Base-by-base conservation (phyloP, 2,797 vertebrate genomes). In the Poecilia wingei region DNA sequence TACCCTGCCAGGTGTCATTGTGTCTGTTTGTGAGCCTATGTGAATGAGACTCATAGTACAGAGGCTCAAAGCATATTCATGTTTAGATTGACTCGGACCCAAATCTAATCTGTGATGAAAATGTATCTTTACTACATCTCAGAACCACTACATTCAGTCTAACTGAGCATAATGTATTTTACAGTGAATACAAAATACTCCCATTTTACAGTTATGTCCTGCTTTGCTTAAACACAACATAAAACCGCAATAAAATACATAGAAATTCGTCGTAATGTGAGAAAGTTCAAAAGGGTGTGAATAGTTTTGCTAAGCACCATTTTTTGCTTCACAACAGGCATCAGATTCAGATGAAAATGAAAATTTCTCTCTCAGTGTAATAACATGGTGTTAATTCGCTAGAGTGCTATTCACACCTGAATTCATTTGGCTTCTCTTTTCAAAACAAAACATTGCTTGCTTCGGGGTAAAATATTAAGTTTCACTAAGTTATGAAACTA, bases 361-460 rank as follows among this genome's bases (percentile, higher is more conserved):
- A 45, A 22, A 6, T 41, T 43, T 68, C 22, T 41, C 41, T 76
- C 49, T 78, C 72, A 57, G 51, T 84, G 84, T 78, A 84, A 77
- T 74, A 82, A 77, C 14, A 75, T 31, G 22, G 72, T 64, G 46
- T 86, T 81, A 74, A 85, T 84, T 87, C 73, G 79, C 79, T 79
- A 55, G 82, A 84, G 77, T 57, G 22, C 70, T 83, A 79, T 74
- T 70, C 78, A 75, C 81, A 87, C 79, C 81, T 83, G 72, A 82
- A 79, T 86, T 86, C 0, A 64, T 80, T 83, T 83, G 39, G 49
- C 76, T 78, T 81, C 55, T 18, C 43, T 74, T 89, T 82, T 73
- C n/a, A 79, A 79, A 89, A 79, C 45, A 72, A 69, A 87, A 75
- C 80, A 73, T 75, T 61, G 75, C 59, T 81, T 43, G 25, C 33